phyloP scores from a whole-genome alignment of 2,113 vertebrate species.

The Bambusicola thoracicus region DNA sequence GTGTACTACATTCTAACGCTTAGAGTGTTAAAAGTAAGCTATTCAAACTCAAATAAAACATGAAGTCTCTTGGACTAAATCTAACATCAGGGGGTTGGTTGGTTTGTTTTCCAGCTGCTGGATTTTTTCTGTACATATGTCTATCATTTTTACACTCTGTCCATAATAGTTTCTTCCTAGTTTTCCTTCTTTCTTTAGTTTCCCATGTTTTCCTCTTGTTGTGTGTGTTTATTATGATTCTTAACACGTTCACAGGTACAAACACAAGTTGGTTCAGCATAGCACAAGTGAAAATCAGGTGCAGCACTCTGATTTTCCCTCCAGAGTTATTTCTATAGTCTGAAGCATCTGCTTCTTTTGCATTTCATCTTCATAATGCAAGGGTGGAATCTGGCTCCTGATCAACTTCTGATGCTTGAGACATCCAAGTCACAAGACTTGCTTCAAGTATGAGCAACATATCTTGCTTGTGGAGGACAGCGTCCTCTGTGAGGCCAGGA shows the following conservation, averaged over 20 bases:
- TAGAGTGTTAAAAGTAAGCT: neutral
- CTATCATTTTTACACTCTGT: neutral
- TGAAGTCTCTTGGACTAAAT: neutral
- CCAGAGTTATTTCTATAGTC: neutral
- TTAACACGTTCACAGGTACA: neutral
- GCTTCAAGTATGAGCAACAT: neutral
- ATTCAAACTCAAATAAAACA: conserved; percentile 8
- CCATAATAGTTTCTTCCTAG: neutral
- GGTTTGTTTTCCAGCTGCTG: neutral
- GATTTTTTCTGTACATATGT: neutral
- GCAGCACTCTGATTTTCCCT: neutral
- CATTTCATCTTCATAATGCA: neutral
- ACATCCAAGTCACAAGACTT: neutral
- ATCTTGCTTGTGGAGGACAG: neutral
- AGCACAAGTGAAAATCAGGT: neutral
- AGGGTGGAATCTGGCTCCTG: neutral
- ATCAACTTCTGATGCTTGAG: neutral
- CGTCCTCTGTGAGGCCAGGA: neutral
- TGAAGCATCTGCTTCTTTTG: neutral
- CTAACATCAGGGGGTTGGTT: neutral
- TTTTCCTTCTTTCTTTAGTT: neutral
- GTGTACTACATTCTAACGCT: conserved; percentile 11
- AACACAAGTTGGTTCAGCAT: neutral
- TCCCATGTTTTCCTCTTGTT: neutral
- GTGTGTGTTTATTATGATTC: neutral